Evolutionary conservation across 2,113 vertebrate species (phyloP).

Genomic region (Neoarius graeffei): DNA sequence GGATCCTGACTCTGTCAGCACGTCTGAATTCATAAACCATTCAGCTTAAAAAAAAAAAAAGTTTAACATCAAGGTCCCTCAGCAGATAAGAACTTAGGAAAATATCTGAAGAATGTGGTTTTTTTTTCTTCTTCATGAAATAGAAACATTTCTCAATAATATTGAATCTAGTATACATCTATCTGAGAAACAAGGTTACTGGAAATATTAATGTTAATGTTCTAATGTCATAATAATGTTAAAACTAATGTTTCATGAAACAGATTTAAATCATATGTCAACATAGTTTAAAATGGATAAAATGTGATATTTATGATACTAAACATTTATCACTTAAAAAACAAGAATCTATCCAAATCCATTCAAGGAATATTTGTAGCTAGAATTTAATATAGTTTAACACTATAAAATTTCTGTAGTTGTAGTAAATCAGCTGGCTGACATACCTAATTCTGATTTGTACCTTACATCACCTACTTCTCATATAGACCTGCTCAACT

Average conservation of each 20-base stretch:
- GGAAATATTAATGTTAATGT: not conserved
- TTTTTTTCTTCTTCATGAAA: slow-evolving; percentile 54
- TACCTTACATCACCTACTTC: not conserved
- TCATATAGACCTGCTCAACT: too few relatives aligned
- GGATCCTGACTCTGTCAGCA: slow-evolving; percentile 63
- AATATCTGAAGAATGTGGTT: slow-evolving; percentile 54
- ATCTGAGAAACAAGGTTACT: not conserved
- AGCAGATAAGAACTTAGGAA: slow-evolving; percentile 57
- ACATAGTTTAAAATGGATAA: not conserved
- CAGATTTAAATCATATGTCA: not conserved
- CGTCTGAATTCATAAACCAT: slow-evolving; percentile 52
- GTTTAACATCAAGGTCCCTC: slow-evolving; percentile 55
- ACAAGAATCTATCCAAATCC: not conserved
- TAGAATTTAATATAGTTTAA: not conserved
- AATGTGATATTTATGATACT: not conserved
- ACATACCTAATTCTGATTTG: not conserved
- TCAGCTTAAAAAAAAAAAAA: slow-evolving; percentile 60
- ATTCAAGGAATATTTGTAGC: not conserved
- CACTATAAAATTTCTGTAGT: not conserved
- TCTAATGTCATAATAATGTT: not conserved
- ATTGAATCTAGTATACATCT: not conserved
- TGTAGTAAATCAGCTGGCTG: not conserved
- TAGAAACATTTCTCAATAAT: slow-evolving; percentile 9
- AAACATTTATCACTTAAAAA: not conserved
- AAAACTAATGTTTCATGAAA: not conserved